Evolutionary conservation across 2,113 vertebrate genomes (phyloP), one percentile per base, ranked within the genome.

Genomic region (Cebus imitator): DNA sequence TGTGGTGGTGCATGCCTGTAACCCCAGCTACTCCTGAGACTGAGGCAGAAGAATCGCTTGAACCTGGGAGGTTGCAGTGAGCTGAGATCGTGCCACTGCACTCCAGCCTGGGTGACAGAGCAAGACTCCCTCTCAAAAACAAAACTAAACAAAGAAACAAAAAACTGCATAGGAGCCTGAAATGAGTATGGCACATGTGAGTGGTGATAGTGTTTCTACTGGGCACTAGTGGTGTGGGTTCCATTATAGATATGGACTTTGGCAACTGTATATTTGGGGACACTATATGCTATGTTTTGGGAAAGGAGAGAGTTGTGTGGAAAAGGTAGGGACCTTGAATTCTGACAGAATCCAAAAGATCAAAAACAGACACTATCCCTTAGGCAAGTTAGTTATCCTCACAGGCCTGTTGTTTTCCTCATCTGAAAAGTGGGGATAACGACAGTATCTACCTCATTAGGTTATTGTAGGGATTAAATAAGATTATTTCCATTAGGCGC

Each of bases 391-490:
- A 66, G n/a, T 25, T 80, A 43, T 52, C 18, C 25, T 86, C 27
- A 16, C 66, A 89, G 82, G 18, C 27, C n/a, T 40, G 9, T 52
- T 40, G 30, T 66, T 79, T 95, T 95, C 23, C 61, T 70, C 70
- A 85, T 82, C 40, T 68, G 43, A 75, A 89, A 30, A 79, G 3
- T 88, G 58, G 23, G 11, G 68, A 45, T 75, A 43, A 52, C 25
- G 45, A 37, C 78, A 76, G 35, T 61, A 52, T 43, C 55, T 87
- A 55, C 45, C 61, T 90, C 20, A 73, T 57, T 84, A 70, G 52
- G 52, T 87, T 68, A 40, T 80, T 76, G 43, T 95, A 40, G 96
- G 40, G 32, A 73, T 85, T 90, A 55, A 87, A 58, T 89, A 58
- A 82, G 66, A 79, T 87, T 84, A 92, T 55, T 92, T 94, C 12